A percentile compares a stretch with the other conserved stretches of the same genome.
Conservation (phyloP, 2,113 vertebrate species). For the Campylomormyrus tamandua region DNA sequence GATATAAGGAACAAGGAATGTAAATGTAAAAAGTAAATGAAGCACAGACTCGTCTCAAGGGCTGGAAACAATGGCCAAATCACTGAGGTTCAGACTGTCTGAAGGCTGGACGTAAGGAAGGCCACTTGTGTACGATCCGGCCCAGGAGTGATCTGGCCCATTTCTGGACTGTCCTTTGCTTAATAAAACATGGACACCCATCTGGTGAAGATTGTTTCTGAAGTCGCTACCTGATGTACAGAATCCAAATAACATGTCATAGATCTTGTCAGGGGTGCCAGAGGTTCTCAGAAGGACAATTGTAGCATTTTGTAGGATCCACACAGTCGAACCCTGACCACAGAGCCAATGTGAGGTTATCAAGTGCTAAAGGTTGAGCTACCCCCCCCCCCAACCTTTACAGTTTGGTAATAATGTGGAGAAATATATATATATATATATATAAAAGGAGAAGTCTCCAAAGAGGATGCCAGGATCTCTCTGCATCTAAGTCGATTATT, state of each 20-base stretch:
- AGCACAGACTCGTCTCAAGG: not conserved
- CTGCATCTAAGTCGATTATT: constrained; percentile 20
- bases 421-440: too few species aligned
- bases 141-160: not conserved
- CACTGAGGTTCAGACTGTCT: not conserved
- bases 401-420: not conserved
- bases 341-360: not conserved
- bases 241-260: not conserved
- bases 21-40: not conserved
- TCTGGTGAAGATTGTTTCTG: not conserved
- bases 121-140: not conserved
- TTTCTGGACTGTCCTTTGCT: not conserved
- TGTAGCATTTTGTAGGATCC: not conserved
- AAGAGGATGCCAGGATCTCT: constrained; percentile 3
- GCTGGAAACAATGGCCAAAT: not conserved
- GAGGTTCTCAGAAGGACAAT: not conserved
- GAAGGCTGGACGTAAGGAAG: not conserved
- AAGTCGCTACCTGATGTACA: not conserved
- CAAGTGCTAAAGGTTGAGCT: not conserved
- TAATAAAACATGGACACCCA: not conserved
- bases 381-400: not conserved
- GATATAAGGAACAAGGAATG: not conserved
- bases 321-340: not conserved
- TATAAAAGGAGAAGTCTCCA: not conserved
- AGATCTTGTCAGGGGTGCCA: not conserved